A percentile compares a stretch with the other conserved stretches of the same genome.
Conservation (phyloP, 2,113 vertebrate genomes). For the Noturus placidus region DNA sequence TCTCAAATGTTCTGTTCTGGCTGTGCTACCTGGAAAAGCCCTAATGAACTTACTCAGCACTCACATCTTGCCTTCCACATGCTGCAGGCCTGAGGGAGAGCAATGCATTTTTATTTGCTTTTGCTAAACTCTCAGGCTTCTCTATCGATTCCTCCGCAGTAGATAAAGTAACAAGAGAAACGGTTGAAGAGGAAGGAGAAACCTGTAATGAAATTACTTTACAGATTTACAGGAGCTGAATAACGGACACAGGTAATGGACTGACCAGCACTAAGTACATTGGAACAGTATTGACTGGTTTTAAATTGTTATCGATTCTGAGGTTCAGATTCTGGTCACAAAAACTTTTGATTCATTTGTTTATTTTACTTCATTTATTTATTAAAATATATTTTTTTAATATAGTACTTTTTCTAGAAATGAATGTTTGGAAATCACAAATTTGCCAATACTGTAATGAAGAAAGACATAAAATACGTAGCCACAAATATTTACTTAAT, state of each 20-base stretch:
- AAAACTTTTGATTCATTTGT: background rate
- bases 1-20: slow-evolving; percentile 11
- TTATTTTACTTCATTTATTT: background rate
- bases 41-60: slow-evolving; percentile 30
- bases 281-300: background rate
- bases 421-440: background rate
- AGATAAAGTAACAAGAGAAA: slow-evolving; percentile 10
- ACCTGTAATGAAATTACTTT: slow-evolving; percentile 10
- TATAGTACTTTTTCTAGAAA: background rate
- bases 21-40: background rate
- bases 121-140: background rate
- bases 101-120: slow-evolving; percentile 13
- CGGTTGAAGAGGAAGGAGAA: background rate
- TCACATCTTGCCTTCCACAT: background rate
- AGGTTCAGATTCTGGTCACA: slow-evolving; percentile 12
- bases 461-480: background rate
- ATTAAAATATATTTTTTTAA: too few relatives aligned
- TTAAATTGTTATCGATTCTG: slow-evolving; percentile 13
- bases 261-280: background rate
- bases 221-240: background rate
- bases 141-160: background rate
- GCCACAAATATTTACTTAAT: background rate
- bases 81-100: background rate
- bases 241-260: background rate
- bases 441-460: background rate